Conservation (phyloP, 2,113 vertebrate genomes). For the Notarius quadriscutis region DNA sequence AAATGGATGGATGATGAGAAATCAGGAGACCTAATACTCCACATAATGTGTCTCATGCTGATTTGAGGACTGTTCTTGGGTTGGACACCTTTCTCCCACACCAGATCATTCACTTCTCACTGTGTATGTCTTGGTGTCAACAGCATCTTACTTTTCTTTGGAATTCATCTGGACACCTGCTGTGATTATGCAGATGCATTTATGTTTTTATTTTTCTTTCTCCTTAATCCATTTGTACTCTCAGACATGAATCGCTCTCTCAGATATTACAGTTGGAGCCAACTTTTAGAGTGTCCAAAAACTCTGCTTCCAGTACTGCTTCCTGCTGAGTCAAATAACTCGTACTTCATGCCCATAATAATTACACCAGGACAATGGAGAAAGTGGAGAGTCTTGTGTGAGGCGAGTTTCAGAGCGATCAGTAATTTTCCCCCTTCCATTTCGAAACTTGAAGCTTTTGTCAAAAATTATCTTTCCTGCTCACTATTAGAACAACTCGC, state of each 20-base stretch:
- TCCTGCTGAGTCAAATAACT: constrained; percentile 51
- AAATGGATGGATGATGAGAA: constrained; percentile 32
- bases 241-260: constrained; percentile 48
- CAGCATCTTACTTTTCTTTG: background rate
- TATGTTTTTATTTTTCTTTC: background rate
- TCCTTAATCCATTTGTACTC: background rate
- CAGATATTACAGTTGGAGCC: constrained; percentile 70
- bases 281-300: constrained; percentile 26
- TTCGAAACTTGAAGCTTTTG: constrained; percentile 48
- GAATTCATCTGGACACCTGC: background rate
- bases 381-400: background rate
- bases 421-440: constrained; percentile 31
- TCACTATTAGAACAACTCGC: constrained; percentile 51
- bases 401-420: constrained; percentile 44
- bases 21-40: constrained; percentile 15
- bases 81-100: background rate
- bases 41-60: background rate
- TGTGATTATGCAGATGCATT: background rate
- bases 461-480: constrained; percentile 45
- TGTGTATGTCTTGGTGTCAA: background rate
- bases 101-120: no score
- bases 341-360: constrained; percentile 53
- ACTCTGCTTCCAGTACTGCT: constrained; percentile 65
- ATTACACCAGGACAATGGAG: constrained; percentile 52
- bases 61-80: background rate